A percentile compares a stretch with the other conserved stretches of the same genome.
Evolutionary conservation across 2,113 vertebrate genomes (phyloP).

Genomic region (Semnornis frantzii): DNA sequence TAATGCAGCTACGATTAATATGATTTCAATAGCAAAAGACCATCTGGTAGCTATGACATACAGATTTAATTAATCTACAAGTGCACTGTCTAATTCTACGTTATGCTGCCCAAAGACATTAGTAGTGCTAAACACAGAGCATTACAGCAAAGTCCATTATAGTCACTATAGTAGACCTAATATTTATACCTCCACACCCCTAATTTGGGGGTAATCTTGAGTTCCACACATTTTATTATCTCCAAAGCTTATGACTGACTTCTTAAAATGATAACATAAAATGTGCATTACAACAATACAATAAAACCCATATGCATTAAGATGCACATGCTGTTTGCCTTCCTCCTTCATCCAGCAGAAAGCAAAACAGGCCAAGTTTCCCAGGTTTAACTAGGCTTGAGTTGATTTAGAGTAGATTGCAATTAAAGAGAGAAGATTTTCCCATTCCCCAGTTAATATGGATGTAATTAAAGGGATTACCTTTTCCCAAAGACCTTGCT

Average conservation of each 20-base stretch:
- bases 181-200: neutral
- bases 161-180: neutral
- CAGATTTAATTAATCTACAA: accelerated
- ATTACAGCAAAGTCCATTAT: neutral
- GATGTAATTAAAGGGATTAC: neutral
- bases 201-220: neutral
- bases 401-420: neutral
- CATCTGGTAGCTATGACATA: neutral
- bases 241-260: neutral
- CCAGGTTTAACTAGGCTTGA: neutral
- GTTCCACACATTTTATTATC: neutral
- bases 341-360: neutral
- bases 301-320: neutral
- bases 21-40: neutral
- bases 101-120: neutral
- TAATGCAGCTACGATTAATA: neutral
- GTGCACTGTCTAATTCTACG: neutral
- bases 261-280: neutral
- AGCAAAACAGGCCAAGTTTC: neutral
- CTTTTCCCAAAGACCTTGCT: neutral
- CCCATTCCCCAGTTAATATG: neutral
- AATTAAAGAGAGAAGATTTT: neutral
- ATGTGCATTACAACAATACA: neutral
- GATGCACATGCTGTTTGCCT: neutral
- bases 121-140: neutral